These are phyloP conservation scores for Synergus gifuensis DNA, from an alignment of 2,888 invertebrate species.

Conservation along the genomic window DNA sequence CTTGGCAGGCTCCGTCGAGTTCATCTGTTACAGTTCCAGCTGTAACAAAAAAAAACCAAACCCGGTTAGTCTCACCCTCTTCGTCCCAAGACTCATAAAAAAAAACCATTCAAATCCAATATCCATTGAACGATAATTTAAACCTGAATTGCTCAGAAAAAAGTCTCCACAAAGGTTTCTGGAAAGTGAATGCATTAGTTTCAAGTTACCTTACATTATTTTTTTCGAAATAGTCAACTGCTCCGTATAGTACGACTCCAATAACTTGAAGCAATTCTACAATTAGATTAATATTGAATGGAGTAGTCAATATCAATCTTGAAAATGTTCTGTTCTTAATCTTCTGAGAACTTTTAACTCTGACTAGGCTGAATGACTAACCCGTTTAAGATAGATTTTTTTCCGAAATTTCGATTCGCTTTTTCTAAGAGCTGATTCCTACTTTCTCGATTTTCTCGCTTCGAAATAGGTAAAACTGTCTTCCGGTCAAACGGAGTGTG, in stretches of 20 bases:
- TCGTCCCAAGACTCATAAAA: neutral
- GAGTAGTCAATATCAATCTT: neutral
- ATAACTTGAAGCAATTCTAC: too few species aligned
- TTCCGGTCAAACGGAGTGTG: neutral
- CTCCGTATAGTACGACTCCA: neutral
- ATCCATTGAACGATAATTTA: neutral
- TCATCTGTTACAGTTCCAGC: constrained; percentile 77
- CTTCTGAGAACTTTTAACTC: too few species aligned
- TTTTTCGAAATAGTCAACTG: neutral
- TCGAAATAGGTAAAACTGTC: neutral
- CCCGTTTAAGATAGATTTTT: neutral
- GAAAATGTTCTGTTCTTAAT: too few species aligned
- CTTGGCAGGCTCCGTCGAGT: constrained; percentile 82
- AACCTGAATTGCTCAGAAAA: constrained; percentile 27
- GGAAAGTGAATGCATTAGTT: neutral
- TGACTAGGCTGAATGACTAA: too few species aligned
- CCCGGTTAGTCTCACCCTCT: neutral
- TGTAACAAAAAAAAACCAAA: constrained; percentile 60
- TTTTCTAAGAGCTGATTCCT: neutral
- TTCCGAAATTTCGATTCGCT: neutral
- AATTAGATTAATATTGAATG: neutral
- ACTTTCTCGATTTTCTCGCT: neutral
- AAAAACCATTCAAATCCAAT: neutral
- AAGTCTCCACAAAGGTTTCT: neutral
- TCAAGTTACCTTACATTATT: too few species aligned